A percentile compares a stretch with the other conserved stretches of the same genome.
Evolutionary conservation across 1,140 invertebrate genomes (phyloP).

Genomic region (Drosophila triauraria): DNA sequence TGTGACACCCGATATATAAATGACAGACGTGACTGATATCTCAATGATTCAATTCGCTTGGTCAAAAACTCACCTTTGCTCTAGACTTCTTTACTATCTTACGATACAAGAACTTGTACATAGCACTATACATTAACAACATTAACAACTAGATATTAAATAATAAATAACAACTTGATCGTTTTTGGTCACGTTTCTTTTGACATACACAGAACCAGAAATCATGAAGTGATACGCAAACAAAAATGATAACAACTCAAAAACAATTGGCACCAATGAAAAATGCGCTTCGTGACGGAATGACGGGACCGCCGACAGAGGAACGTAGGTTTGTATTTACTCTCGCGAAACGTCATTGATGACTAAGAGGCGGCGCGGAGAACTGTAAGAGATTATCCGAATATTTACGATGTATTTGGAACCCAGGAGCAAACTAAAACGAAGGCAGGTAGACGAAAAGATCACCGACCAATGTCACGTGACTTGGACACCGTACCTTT

Average conservation of each 20-base stretch:
- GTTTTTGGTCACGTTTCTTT: conserved; percentile 22
- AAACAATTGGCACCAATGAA: neutral
- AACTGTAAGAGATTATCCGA: conserved; percentile 14
- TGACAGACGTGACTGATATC: neutral
- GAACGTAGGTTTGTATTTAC: conserved; percentile 16
- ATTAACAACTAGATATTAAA: conserved; percentile 25
- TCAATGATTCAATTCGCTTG: conserved; percentile 13
- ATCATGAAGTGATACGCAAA: conserved; percentile 3
- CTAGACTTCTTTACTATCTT: conserved; percentile 60
- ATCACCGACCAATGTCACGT: conserved; percentile 2
- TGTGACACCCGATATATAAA: conserved; percentile 12
- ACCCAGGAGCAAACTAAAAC: conserved; percentile 32
- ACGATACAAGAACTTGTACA: conserved; percentile 64
- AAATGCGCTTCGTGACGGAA: conserved; percentile 15
- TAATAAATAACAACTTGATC: conserved; percentile 32
- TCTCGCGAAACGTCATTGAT: conserved; percentile 69
- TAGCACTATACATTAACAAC: conserved; percentile 29
- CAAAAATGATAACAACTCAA: conserved; percentile 19
- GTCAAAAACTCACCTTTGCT: conserved; percentile 55
- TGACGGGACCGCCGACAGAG: neutral
- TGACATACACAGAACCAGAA: conserved; percentile 20
- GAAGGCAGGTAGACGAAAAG: conserved; percentile 38
- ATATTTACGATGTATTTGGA: conserved; percentile 34
- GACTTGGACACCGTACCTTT: neutral
- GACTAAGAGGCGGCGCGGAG: conserved; percentile 53